Base-by-base conservation (phyloP, 2,113 vertebrate species). In the Halichoeres trimaculatus region DNA sequence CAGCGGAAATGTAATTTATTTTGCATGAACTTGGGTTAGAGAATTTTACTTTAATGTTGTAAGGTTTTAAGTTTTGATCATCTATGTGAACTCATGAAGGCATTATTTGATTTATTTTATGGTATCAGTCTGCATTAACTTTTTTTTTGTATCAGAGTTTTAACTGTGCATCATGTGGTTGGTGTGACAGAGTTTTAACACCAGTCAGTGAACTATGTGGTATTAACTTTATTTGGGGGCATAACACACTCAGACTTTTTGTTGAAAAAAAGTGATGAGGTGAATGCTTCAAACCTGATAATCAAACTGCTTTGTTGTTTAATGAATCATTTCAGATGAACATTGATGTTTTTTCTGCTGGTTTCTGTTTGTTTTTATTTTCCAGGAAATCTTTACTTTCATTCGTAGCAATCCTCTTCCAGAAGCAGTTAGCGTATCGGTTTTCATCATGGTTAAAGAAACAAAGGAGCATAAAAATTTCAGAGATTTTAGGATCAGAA, bases 121-220 rank as follows among this genome's bases (percentile, higher is more conserved):
- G 56, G 58, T 16, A 36, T 43, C 41, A 51, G 19, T 58, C 47
- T 8, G 48, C 57, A 48, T 12, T 26, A 47, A 7, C 8, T 60
- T 43, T 40, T 30, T 45, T 55, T 62, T 54, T 73, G 12, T 73
- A 38, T 40, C 68, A 41, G 14, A 41, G 40, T 41, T 45, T 19
- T 47, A 50, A 57, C 10, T 40, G 10, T 36, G 17, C n/a, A 63
- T 40, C 24, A 48, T 60, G 2, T 47, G 1, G 17, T 51, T 36
- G 22, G 38, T 56, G 43, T 51, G 53, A 34, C 55, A 36, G 34
- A 74, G 4, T 5, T 48, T 16, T 38, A 17, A 54, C 40, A 52
- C 10, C 54, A 48, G 8, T 43, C 19, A 30, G 19, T 57, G 24
- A 16, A 54, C 4, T 8, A 9, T 35, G 38, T 52, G 1, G 43